phyloP scores from a whole-genome alignment of 2,113 vertebrate species.

The Nycticorax nycticorax region DNA sequence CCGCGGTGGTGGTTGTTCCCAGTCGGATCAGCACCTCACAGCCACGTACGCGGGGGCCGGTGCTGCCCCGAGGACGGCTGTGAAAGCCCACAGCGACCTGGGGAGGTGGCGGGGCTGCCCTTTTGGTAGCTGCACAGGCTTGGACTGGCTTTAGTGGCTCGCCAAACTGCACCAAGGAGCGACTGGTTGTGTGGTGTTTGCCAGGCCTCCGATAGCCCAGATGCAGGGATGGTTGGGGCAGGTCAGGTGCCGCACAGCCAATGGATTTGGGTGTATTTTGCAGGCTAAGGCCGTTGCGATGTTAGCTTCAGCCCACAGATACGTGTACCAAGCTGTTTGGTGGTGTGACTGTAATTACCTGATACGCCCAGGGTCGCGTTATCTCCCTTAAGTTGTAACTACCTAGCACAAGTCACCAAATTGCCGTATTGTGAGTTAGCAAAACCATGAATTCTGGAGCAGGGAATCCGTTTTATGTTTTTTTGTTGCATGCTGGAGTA shows the following conservation, averaged over 20 bases:
- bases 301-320: neutral
- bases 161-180: neutral
- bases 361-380: neutral
- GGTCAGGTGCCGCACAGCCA: too few relatives aligned
- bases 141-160: neutral
- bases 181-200: neutral
- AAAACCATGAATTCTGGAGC: neutral
- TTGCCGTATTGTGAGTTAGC: neutral
- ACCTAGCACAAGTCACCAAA: neutral
- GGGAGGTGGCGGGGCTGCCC: neutral
- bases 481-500: neutral
- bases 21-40: too few relatives aligned
- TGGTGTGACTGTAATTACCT: neutral
- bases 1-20: too few relatives aligned
- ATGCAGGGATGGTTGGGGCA: fast-evolving
- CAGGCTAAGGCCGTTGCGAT: neutral
- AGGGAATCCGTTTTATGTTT: neutral
- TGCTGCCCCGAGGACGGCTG: fast-evolving
- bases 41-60: fast-evolving
- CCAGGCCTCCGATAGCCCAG: neutral
- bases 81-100: fast-evolving
- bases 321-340: neutral
- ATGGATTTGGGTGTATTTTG: neutral
- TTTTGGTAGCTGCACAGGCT: neutral
- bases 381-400: neutral